phyloP scores from a whole-genome alignment of 1,140 invertebrate genomes.

The Papilio xuthus region DNA sequence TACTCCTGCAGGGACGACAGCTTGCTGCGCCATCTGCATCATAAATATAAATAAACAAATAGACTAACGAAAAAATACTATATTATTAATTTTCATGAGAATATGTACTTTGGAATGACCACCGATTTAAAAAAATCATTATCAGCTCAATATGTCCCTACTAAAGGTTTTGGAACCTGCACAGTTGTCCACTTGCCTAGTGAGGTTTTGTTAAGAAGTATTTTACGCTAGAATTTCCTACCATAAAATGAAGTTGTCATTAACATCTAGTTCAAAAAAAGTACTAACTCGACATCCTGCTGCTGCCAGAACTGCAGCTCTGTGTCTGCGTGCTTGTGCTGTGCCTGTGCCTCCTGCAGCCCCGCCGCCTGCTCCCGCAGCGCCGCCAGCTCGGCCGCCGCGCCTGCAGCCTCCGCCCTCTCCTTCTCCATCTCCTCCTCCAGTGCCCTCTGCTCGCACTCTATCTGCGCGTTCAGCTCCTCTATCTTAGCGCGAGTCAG shows the following conservation, averaged over 20 bases:
- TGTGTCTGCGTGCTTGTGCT: slow-evolving; percentile 41
- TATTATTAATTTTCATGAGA: no score
- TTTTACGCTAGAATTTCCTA: no score
- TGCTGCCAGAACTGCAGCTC: slow-evolving; percentile 55
- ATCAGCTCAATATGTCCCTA: no score
- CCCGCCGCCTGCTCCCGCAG: slow-evolving; percentile 41
- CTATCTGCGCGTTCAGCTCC: slow-evolving; percentile 47
- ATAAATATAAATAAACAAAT: no score
- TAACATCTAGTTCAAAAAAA: no score
- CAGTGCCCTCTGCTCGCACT: slow-evolving; percentile 50
- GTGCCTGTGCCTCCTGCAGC: slow-evolving; percentile 39
- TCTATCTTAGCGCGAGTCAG: slow-evolving; percentile 53
- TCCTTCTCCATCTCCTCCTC: slow-evolving; percentile 46
- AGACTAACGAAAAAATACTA: no score
- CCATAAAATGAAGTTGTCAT: no score
- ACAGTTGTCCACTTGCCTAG: no score
- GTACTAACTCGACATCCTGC: slow-evolving; percentile 53
- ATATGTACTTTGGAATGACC: no score
- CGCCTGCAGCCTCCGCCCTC: slow-evolving; percentile 43
- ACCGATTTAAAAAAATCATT: no score
- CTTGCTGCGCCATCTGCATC: slow-evolving; percentile 53
- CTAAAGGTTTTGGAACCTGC: no score
- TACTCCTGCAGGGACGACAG: slow-evolving; percentile 45
- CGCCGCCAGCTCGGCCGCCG: slow-evolving; percentile 41
- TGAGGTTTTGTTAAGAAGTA: no score